Conservation (phyloP, 2,113 vertebrate genomes). For the Alexandromys fortis region DNA sequence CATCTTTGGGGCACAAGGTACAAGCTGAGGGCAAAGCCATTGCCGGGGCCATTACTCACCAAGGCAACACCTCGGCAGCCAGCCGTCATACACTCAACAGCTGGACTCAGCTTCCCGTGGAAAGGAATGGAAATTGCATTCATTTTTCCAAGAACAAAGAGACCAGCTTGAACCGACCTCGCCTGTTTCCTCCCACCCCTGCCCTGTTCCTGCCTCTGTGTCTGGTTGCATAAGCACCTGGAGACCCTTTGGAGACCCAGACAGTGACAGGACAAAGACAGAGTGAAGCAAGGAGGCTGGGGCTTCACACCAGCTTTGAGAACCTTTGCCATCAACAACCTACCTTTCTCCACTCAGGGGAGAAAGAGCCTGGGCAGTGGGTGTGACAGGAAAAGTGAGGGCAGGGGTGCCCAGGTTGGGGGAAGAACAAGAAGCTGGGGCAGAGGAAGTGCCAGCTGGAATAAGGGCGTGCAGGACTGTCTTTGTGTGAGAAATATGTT, state of each 20-base stretch:
- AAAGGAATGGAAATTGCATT: constrained; percentile 73
- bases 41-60: constrained; percentile 74
- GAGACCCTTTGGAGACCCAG: background rate
- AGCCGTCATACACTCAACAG: background rate
- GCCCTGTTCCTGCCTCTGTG: background rate
- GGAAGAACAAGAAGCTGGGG: background rate
- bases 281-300: background rate
- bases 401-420: background rate
- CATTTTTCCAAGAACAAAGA: constrained; percentile 75
- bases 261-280: background rate
- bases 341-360: background rate
- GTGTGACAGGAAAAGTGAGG: background rate
- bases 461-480: background rate
- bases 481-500: background rate
- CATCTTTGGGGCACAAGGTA: constrained; percentile 59
- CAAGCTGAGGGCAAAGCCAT: constrained; percentile 64
- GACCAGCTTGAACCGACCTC: background rate
- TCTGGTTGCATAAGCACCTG: background rate
- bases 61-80: constrained; percentile 67
- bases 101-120: constrained; percentile 55
- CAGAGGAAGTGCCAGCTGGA: background rate
- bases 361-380: background rate
- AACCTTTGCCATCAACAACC: background rate
- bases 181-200: background rate
- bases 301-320: background rate